phyloP scores from a whole-genome alignment of 2,888 invertebrate species.

The Amphiduros pacificus region DNA sequence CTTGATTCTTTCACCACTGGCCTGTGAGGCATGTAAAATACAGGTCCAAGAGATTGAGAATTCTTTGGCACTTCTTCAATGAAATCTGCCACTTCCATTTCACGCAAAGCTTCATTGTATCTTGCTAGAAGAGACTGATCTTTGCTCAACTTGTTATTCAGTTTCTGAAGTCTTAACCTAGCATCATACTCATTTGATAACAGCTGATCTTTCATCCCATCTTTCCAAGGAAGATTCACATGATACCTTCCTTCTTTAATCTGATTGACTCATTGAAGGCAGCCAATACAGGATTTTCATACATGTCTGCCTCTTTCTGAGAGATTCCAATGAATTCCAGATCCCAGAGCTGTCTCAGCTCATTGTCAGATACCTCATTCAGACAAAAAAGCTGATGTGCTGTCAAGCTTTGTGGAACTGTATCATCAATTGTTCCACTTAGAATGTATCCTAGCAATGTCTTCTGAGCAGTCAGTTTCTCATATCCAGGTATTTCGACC shows the following conservation, averaged over 20 bases:
- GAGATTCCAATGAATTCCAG: neutral
- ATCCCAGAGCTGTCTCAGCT: neutral
- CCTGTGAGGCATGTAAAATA: neutral
- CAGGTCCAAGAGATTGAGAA: no score
- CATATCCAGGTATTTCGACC: neutral
- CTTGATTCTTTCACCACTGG: neutral
- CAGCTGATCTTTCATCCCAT: no score
- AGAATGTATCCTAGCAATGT: neutral
- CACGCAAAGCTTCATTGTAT: neutral
- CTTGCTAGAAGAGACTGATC: neutral
- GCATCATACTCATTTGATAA: no score
- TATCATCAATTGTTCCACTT: neutral
- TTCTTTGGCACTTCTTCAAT: neutral
- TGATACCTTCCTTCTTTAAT: constrained; percentile 3
- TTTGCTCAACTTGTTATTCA: neutral
- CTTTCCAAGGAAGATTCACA: constrained; percentile 4
- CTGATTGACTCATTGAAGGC: neutral
- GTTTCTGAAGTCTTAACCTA: no score
- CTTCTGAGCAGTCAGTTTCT: neutral
- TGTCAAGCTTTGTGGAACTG: neutral
- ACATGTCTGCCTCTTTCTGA: no score
- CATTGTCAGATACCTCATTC: no score
- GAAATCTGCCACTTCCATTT: neutral
- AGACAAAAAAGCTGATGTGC: neutral
- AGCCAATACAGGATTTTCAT: neutral